Evolutionary conservation across 1,140 invertebrate genomes (phyloP).

Genomic region (Eubasilissa regina): DNA sequence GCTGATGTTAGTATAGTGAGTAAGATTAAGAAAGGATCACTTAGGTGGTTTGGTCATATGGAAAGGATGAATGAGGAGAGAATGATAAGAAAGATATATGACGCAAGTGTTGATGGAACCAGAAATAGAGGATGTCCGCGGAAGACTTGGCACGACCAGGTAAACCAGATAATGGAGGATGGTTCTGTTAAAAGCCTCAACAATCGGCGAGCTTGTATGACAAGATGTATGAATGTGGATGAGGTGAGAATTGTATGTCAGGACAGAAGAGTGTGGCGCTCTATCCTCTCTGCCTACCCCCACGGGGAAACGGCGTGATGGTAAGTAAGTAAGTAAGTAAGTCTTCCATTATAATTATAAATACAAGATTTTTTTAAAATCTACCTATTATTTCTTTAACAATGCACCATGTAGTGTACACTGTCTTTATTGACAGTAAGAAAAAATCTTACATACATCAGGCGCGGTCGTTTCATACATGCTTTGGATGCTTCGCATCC

Average conservation of each 20-base stretch:
- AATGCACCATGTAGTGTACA: too few relatives aligned
- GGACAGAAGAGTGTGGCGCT: too few relatives aligned
- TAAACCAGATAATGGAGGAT: background rate
- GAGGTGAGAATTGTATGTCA: background rate
- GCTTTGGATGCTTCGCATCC: too few relatives aligned
- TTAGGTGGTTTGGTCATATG: background rate
- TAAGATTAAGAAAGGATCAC: background rate
- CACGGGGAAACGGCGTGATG: background rate
- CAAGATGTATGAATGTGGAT: background rate
- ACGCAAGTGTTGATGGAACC: background rate
- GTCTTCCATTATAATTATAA: too few relatives aligned
- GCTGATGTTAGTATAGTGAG: background rate
- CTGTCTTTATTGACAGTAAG: too few relatives aligned
- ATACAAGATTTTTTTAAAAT: too few relatives aligned
- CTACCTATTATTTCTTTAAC: too few relatives aligned
- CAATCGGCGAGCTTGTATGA: background rate
- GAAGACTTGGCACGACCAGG: background rate
- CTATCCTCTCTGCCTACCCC: background rate
- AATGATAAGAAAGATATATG: background rate
- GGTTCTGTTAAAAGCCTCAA: background rate
- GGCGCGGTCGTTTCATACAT: too few relatives aligned
- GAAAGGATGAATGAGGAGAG: background rate
- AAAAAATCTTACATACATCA: too few relatives aligned
- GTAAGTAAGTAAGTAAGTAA: background rate
- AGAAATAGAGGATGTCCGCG: background rate